Base-by-base conservation (phyloP, 2,797 vertebrate genomes). In the Chloroceryle amazona region DNA sequence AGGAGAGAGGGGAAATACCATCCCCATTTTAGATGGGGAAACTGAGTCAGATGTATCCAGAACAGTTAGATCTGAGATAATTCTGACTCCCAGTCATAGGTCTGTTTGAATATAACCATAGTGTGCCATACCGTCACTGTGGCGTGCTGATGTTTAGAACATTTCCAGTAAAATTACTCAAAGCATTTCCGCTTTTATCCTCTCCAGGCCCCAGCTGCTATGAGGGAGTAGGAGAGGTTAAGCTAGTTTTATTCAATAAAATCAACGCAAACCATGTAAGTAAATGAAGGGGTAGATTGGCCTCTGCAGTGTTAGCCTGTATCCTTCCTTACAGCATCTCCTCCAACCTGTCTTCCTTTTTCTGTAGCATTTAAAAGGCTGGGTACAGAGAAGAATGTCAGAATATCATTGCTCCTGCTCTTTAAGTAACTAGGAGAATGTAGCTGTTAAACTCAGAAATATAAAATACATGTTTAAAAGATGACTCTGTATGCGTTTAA, bases 381-480 rank as follows among this genome's bases (percentile, higher is more conserved):
- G 63, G 49, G 29, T 68, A 74, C 54, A 29, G 92, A 41, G 81
- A 68, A 75, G 41, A 87, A 39, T 85, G 72, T 76, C 80, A 80
- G 55, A 86, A 33, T 91, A 63, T 72, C 79, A 66, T 90, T 81
- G 57, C 74, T 92, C 51, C 71, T 49, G 41, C 81, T 90, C 76
- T 89, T 94, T 83, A 90, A 93, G 94, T 72, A 89, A 87, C 86
- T 82, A 72, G 95, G 79, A 95, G 66, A 70, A 66, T 26, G 49
- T 81, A 92, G 93, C 96, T 93, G 81, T 90, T 89, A 96, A 96
- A 95, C 79, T 92, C 89, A 46, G 75, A 90, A 97, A 91, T 94
- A 52, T 74, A 90, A 96, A 96, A 93, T 54, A 92, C 95, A 97
- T 96, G 94, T 97, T 97, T 97, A 97, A 97, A 97, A 97, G 97